Base-by-base conservation (phyloP, 2,888 invertebrate genomes). In the Andrena bucephala region DNA sequence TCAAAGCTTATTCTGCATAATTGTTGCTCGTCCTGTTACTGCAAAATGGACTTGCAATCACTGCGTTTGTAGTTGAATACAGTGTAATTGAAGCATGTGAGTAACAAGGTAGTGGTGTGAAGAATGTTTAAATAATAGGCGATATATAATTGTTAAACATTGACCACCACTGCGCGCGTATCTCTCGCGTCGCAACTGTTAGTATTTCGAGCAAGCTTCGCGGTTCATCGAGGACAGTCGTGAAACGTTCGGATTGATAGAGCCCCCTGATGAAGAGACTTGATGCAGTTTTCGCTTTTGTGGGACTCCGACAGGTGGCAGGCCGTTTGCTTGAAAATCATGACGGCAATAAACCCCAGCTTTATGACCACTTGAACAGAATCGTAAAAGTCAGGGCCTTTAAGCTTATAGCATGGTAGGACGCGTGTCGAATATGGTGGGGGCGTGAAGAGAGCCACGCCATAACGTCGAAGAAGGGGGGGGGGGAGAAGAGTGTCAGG, bases 331-430 rank as follows among this genome's bases (percentile, higher is more conserved):
- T 93, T 93, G 93, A 93, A 93, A 94, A 94, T 94, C 94, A 94
- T 94, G 94, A 93, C 94, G 94, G 95, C 93, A 94, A 94, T 95
- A 94, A 95, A 95, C 94, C 94, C 93, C 93, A 94, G 94, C 95
- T 95, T 95, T 95, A 95, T 94, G 95, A 94, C 94, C 94, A 94
- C 95, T 95, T 95, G 95, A 95, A 94, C 93, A 93, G 94, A 95
- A 94, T 95, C 95, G 95, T 95, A 95, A 95, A 95, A 94, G 95
- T 95, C 95, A 94, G 93, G 93, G 92, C 93, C 93, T 94, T 92
- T 93, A 92, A 94, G 94, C 93, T 92, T 90, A 90, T 91, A 89
- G 90, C 87, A 87, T 89, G 89, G 92, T 91, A 90, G 93, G 94
- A 93, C 94, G 94, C 93, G 94, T 94, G 94, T 93, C 93, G 92